Conservation (phyloP, 2,888 invertebrate genomes). For the Ochropleura leucogaster region DNA sequence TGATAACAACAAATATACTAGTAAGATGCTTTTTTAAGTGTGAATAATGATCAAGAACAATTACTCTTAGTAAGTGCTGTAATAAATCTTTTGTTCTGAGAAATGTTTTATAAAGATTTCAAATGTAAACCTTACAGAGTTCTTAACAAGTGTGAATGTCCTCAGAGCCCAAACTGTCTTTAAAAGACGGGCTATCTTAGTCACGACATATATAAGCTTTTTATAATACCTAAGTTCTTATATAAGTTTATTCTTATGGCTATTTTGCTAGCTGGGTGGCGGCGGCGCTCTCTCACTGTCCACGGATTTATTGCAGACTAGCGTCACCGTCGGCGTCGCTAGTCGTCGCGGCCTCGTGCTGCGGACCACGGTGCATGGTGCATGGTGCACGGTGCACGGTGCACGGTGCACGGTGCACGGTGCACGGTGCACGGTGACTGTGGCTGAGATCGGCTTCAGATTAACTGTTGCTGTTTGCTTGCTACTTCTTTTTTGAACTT, state of each 20-base stretch:
- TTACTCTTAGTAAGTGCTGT: neutral
- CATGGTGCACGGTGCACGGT: too few relatives aligned
- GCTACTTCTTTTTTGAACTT: neutral
- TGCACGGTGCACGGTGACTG: too few relatives aligned
- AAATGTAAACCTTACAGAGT: neutral
- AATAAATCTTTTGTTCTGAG: neutral
- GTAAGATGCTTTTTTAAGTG: neutral
- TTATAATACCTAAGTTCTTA: neutral
- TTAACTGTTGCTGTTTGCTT: neutral
- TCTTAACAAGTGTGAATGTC: neutral
- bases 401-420: too few relatives aligned
- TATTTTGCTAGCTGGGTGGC: too few relatives aligned
- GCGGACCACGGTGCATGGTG: too few relatives aligned
- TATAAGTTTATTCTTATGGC: neutral
- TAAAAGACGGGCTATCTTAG: neutral
- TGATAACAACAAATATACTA: neutral
- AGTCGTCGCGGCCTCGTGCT: too few relatives aligned
- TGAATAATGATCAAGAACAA: neutral
- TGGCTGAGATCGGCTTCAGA: neutral
- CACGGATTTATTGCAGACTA: constrained; percentile 2
- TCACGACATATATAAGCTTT: neutral
- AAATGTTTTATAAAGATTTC: neutral
- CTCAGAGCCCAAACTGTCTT: neutral
- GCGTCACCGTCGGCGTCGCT: too few relatives aligned
- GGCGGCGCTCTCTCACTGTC: constrained; percentile 2